These are phyloP conservation scores for Meandrusa payeni DNA, from an alignment of 2,888 invertebrate genomes.

Conservation along the genomic window DNA sequence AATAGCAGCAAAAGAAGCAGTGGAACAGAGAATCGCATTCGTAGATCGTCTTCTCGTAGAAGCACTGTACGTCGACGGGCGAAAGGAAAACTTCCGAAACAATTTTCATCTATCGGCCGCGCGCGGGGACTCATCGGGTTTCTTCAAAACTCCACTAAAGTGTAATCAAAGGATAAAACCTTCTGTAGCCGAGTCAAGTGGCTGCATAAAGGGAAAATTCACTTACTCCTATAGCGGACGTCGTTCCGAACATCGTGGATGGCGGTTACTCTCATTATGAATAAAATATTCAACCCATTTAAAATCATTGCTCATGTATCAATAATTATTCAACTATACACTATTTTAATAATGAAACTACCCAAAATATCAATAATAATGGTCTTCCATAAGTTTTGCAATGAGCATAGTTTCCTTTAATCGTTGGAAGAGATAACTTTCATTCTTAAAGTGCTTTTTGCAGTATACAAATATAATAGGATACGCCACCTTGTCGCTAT, in stretches of 20 bases:
- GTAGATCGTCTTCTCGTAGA: constrained; percentile 11
- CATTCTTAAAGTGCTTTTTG: too few species aligned
- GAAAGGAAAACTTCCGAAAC: constrained; percentile 49
- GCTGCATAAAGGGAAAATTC: constrained; percentile 71
- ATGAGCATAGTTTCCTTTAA: too few species aligned
- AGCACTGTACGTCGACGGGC: constrained; percentile 26
- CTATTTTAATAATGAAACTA: too few species aligned
- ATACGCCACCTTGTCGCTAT: too few species aligned
- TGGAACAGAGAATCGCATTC: constrained; percentile 8
- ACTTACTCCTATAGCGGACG: constrained; percentile 67
- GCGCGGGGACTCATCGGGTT: constrained; percentile 46
- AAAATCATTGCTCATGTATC: too few species aligned
- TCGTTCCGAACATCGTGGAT: constrained; percentile 63
- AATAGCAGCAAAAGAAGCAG: constrained; percentile 1
- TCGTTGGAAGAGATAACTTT: too few species aligned
- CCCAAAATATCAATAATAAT: too few species aligned
- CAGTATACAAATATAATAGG: too few species aligned
- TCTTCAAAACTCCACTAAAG: constrained; percentile 46
- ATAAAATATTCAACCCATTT: constrained; percentile 30
- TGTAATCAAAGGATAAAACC: constrained; percentile 70
- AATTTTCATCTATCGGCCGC: constrained; percentile 48
- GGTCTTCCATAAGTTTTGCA: too few species aligned
- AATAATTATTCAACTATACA: too few species aligned
- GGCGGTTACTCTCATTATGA: constrained; percentile 33
- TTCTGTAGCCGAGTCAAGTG: constrained; percentile 62